Conservation (phyloP, 2,888 invertebrate genomes). For the Bombylius major region DNA sequence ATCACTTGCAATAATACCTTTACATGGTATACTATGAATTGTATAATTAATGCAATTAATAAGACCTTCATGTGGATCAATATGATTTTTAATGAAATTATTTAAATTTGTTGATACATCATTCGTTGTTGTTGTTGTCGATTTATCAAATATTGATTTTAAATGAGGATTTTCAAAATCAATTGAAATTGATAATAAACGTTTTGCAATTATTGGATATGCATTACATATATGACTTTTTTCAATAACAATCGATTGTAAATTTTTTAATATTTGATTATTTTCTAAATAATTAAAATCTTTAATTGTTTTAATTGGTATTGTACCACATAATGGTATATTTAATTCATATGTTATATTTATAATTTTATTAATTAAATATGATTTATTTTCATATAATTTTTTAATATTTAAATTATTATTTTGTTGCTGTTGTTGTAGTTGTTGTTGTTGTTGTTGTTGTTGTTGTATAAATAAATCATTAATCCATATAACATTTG, state of each 20-base stretch:
- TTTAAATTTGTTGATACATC: neutral
- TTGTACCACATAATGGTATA: slow-evolving; percentile 27
- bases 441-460: neutral
- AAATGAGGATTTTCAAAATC: slow-evolving; percentile 15
- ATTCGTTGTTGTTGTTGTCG: too few relatives aligned
- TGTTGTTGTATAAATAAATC: slow-evolving; percentile 17
- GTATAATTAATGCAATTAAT: slow-evolving; percentile 28
- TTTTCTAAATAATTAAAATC: slow-evolving; percentile 31
- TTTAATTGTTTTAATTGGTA: slow-evolving; percentile 28
- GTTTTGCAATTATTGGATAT: slow-evolving; percentile 32
- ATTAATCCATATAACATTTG: slow-evolving; percentile 30
- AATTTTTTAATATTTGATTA: slow-evolving; percentile 25
- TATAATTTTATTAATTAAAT: slow-evolving; percentile 18
- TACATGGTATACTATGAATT: slow-evolving; percentile 28
- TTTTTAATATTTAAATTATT: too few relatives aligned
- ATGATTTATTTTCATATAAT: too few relatives aligned
- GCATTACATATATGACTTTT: slow-evolving; percentile 30
- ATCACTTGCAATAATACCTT: slow-evolving; percentile 26
- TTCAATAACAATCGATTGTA: slow-evolving; percentile 31
- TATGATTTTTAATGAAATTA: neutral
- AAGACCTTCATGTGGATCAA: neutral
- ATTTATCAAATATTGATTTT: neutral
- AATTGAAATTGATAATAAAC: slow-evolving; percentile 26
- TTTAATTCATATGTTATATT: slow-evolving; percentile 23
- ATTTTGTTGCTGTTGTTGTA: too few relatives aligned